phyloP scores from a whole-genome alignment of 2,797 vertebrate genomes.

The Mastacembelus armatus region DNA sequence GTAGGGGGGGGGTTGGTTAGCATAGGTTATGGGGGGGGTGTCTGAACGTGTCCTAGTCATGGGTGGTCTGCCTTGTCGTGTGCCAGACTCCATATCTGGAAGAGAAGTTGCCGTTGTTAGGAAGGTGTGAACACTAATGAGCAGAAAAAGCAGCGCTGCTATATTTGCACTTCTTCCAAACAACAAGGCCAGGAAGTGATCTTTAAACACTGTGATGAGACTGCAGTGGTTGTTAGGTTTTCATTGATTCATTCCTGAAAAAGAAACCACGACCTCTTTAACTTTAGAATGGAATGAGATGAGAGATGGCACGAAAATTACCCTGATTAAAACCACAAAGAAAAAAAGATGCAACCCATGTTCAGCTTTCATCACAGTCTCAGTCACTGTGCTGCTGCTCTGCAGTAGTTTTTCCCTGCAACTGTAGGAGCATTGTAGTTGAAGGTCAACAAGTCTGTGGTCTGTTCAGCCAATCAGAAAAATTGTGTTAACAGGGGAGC shows the following conservation, averaged over 20 bases:
- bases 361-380: slow-evolving; percentile 12
- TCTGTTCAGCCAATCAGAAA: slow-evolving; percentile 62
- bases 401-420: slow-evolving; percentile 18
- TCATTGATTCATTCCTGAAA: too few relatives aligned
- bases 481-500: slow-evolving; percentile 59
- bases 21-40: slow-evolving; percentile 21
- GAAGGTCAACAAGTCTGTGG: slow-evolving; percentile 56
- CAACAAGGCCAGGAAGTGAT: too few relatives aligned
- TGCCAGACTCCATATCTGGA: slow-evolving; percentile 73
- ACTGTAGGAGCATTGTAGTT: slow-evolving; percentile 20
- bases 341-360: slow-evolving; percentile 1
- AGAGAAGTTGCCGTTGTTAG: slow-evolving; percentile 39
- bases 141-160: slow-evolving; percentile 36
- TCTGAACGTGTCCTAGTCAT: slow-evolving; percentile 58
- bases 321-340: not conserved
- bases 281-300: slow-evolving; percentile 11
- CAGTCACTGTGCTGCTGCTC: not conserved
- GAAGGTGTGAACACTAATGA: slow-evolving; percentile 56
- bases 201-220: too few relatives aligned
- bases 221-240: too few relatives aligned
- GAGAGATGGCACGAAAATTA: slow-evolving; percentile 3
- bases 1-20: slow-evolving; percentile 16
- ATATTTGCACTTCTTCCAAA: slow-evolving; percentile 34
- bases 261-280: too few relatives aligned
- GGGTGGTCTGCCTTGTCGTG: slow-evolving; percentile 74